phyloP scores from a whole-genome alignment of 2,113 vertebrate species.

The Prolemur simus region DNA sequence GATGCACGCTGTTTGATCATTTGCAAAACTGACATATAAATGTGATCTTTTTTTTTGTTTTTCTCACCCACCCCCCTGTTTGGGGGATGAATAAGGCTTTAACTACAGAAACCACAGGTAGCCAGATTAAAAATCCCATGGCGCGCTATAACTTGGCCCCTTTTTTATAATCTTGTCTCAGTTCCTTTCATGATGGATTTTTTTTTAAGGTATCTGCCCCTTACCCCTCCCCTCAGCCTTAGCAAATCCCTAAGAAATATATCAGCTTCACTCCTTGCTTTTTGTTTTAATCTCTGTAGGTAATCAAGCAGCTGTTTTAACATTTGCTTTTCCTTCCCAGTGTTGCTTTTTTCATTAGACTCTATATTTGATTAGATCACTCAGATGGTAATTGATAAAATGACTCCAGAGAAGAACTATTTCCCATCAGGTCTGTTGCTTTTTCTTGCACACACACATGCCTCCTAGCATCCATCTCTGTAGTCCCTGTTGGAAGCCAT shows the following conservation, averaged over 20 bases:
- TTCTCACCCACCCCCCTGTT: constrained; percentile 55
- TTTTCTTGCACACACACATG: constrained; percentile 70
- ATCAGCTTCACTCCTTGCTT: constrained; percentile 75
- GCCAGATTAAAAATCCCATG: constrained; percentile 88
- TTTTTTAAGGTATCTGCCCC: constrained; percentile 85
- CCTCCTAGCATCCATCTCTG: constrained; percentile 87
- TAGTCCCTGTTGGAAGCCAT: constrained; percentile 94
- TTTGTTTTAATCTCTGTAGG: constrained; percentile 84
- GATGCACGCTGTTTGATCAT: constrained; percentile 84
- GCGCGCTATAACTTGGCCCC: constrained; percentile 86
- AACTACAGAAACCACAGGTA: constrained; percentile 89
- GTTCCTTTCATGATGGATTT: constrained; percentile 89
- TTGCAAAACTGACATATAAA: constrained; percentile 84
- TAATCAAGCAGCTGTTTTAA: constrained; percentile 81
- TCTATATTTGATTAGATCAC: constrained; percentile 77
- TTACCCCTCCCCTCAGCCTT: constrained; percentile 79
- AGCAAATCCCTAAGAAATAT: constrained; percentile 84
- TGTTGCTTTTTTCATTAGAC: constrained; percentile 76
- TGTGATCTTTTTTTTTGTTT: constrained; percentile 79
- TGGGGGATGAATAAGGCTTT: constrained; percentile 85
- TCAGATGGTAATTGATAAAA: constrained; percentile 79
- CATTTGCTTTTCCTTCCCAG: constrained; percentile 74
- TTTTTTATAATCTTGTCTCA: constrained; percentile 88
- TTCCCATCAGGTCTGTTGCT: constrained; percentile 80
- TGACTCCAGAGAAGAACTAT: constrained; percentile 74